Evolutionary conservation across 2,113 vertebrate genomes (phyloP), one percentile per base, ranked within the genome.

Genomic region (Montifringilla adamsi): DNA sequence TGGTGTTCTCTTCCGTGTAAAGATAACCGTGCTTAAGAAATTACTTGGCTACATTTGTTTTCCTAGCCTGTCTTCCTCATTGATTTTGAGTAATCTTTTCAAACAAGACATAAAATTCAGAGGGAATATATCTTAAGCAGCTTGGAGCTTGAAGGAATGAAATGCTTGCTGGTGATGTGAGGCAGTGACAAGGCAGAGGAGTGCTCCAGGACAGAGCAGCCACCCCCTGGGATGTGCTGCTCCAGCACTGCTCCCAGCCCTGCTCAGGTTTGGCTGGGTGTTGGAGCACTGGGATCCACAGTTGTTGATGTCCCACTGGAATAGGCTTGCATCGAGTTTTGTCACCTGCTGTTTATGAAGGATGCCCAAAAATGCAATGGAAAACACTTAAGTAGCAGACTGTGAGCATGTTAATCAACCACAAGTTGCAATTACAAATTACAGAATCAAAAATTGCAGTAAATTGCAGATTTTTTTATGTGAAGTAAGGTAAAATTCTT

Each of bases 11-110:
- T 84, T 92, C 56, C 60, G 52, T 31, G 68, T 67, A 90, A 67
- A 96, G 85, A 95, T 88, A 96, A 77, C 75, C 6, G 0, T 73
- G 81, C 70, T 94, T 93, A 95, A 94, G 89, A 96, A 96, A 97
- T 95, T 94, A 84, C 89, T 95, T 90, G 84, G 87, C 76, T 87
- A 93, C 75, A 55, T 85, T 93, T 95, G 67, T 90, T 95, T 95
- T 95, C 84, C 84, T 91, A 79, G 55, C 59, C 78, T 85, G 89
- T 69, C 91, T 95, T 89, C 74, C 66, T 46, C 81, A 89, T 95
- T 93, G 93, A 96, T 93, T 93, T 91, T 89, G 58, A 95, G 84
- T 87, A 95, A 91, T 91, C 87, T 97, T 89, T 93, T 93, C 93
- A 91, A 96, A 95, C 76, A 94, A 81, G 84, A 96, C 73, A 78